These are phyloP conservation scores for Morus bassanus DNA, from an alignment of 2,797 vertebrate species.

Conservation along the genomic window DNA sequence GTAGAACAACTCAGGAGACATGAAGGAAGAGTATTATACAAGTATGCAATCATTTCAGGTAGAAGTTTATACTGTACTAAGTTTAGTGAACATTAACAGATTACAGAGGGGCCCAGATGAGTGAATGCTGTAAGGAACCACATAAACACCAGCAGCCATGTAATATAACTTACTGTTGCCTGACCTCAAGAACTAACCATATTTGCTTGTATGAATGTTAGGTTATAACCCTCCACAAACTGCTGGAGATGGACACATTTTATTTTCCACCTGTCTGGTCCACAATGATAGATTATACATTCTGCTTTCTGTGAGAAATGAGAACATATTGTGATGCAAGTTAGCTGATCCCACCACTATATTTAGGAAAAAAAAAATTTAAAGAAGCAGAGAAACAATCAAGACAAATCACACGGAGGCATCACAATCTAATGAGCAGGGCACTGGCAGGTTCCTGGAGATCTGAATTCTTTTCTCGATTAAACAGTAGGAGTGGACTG, in stretches of 20 bases:
- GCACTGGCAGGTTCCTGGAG: not conserved
- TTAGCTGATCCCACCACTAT: not conserved
- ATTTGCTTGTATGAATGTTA: not conserved
- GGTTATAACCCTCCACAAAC: not conserved
- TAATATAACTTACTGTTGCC: not conserved
- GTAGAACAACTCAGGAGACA: not conserved
- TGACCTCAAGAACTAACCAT: not conserved
- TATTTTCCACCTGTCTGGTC: not conserved
- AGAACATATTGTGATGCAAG: not conserved
- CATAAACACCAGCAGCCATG: not conserved
- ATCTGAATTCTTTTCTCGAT: not conserved
- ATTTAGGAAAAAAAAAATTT: not conserved
- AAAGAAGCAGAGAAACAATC: not conserved
- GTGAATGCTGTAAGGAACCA: not conserved
- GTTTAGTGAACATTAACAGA: not conserved
- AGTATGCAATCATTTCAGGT: not conserved
- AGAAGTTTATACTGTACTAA: not conserved
- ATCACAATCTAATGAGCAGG: not conserved
- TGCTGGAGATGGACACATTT: not conserved
- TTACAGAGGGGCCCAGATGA: not conserved
- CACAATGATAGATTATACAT: not conserved
- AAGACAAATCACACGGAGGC: not conserved
- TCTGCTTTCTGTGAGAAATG: not conserved
- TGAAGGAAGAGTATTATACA: not conserved
- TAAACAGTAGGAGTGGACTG: conserved; percentile 62